A percentile compares a stretch with the other conserved stretches of the same genome.
phyloP scores from a whole-genome alignment of 2,888 invertebrate genomes.

The Drosophila austrosaltans region DNA sequence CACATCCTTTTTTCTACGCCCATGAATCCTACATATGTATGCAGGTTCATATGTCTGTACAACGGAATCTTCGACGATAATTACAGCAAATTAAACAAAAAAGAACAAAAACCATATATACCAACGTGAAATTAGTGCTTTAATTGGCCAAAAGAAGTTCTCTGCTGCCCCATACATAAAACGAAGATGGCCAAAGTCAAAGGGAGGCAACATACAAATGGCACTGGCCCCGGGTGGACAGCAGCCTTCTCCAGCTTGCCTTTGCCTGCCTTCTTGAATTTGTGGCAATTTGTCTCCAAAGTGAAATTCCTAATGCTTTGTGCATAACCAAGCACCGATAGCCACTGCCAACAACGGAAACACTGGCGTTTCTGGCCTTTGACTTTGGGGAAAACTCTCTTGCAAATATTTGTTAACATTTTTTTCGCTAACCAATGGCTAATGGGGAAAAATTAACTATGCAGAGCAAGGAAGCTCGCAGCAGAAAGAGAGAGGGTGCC shows the following conservation, averaged over 20 bases:
- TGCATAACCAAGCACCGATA: slow-evolving; percentile 6
- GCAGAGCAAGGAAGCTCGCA: neutral
- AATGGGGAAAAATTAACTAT: slow-evolving; percentile 51
- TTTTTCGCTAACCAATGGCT: slow-evolving; percentile 36
- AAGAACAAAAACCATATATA: neutral
- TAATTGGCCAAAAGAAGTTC: neutral
- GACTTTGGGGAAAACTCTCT: neutral
- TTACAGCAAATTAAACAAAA: slow-evolving; percentile 1
- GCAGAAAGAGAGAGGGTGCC: neutral
- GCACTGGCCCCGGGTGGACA: neutral
- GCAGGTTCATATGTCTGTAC: neutral
- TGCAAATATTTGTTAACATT: slow-evolving; percentile 53
- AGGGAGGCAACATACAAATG: neutral
- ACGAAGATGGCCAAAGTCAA: neutral
- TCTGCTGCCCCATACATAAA: neutral
- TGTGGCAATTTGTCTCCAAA: slow-evolving; percentile 48
- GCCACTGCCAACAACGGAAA: neutral
- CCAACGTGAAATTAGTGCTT: slow-evolving; percentile 8
- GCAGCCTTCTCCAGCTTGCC: slow-evolving; percentile 44
- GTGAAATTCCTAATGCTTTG: slow-evolving; percentile 48
- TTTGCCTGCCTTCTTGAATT: slow-evolving; percentile 27
- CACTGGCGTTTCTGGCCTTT: neutral
- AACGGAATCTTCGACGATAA: neutral
- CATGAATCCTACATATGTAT: neutral
- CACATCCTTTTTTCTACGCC: too few relatives aligned